Evolutionary conservation across 2,888 invertebrate species (phyloP), one percentile per base, ranked within the genome.

Genomic region (Eristalis tenax): DNA sequence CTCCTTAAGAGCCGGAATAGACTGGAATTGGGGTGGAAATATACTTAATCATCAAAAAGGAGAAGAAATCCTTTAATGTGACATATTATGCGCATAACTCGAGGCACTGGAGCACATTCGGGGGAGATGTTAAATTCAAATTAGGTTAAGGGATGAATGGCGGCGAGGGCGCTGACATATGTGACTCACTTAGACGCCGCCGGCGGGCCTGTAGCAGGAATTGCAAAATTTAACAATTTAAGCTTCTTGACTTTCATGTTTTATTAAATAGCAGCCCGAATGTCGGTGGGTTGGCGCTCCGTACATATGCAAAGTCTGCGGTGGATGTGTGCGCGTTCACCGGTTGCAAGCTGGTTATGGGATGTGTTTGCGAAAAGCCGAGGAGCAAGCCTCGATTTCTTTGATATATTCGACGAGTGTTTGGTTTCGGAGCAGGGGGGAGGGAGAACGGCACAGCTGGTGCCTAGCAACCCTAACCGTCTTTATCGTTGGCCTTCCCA

Each of bases 81-180:
- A 74, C 75, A 83, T 70, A 71, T 75, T 75, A 83, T 83, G 79
- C 68, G 83, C 78, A 83, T 74, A 78, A 75, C 57, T 69, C 56
- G 68, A 18, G 56, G 77, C 73, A 63, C 32, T 40, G 63, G 23
- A 63, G 77, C 73, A 57, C 40, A 69, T 65, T 56, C 75, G 69
- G 59, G 43, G 64, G 26, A 32, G 70, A 69, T 32, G 73, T 64
- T 66, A 76, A 75, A 83, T 79, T 74, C 56, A 74, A 87, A 87
- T 83, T 79, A 79, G 79, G 79, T 87, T 87, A 79, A 79, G 66
- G 78, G 86, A 87, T 87, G 75, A 83, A 83, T 68, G 38, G 61
- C 43, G 40, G 50, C 73, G 70, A 56, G 50, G 32, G 32, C 4
- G 40, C 35, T 73, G 75, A 57, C 73, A 79, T 77, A 65, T 85